phyloP scores from a whole-genome alignment of 23 tunicate species.

The Styela plicata region DNA sequence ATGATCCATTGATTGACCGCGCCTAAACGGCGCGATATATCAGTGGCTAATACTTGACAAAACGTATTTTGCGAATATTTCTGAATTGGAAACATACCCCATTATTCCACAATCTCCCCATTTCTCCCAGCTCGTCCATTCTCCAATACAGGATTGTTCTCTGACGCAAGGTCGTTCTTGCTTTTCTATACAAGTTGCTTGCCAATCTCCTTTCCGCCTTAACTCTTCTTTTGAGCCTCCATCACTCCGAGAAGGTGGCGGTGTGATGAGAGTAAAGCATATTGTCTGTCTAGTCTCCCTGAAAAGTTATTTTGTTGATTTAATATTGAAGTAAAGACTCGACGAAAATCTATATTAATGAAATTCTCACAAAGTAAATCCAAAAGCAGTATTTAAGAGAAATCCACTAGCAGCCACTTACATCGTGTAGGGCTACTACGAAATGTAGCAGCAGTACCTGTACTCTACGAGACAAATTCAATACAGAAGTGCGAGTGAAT shows the following conservation, averaged over 20 bases:
- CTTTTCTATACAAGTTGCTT: neutral
- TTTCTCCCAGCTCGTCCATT: neutral
- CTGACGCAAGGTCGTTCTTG: neutral
- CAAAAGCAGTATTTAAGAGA: no score
- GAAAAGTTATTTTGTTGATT: no score
- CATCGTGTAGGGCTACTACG: no score
- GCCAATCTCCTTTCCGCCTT: neutral
- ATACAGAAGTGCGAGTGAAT: no score
- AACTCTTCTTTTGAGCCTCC: neutral
- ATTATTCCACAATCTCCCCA: neutral
- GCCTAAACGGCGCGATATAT: no score
- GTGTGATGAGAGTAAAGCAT: neutral
- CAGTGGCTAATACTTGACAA: no score
- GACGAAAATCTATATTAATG: neutral
- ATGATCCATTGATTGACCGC: no score
- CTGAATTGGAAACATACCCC: no score
- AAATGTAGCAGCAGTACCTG: no score
- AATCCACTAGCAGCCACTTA: no score
- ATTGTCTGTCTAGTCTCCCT: conserved; percentile 6
- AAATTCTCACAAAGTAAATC: neutral
- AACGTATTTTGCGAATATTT: no score
- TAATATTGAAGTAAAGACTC: neutral
- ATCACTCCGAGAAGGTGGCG: neutral
- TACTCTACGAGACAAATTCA: no score
- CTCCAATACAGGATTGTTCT: neutral